Conservation (phyloP, 1,140 invertebrate species). For the Nilaparvata lugens region DNA sequence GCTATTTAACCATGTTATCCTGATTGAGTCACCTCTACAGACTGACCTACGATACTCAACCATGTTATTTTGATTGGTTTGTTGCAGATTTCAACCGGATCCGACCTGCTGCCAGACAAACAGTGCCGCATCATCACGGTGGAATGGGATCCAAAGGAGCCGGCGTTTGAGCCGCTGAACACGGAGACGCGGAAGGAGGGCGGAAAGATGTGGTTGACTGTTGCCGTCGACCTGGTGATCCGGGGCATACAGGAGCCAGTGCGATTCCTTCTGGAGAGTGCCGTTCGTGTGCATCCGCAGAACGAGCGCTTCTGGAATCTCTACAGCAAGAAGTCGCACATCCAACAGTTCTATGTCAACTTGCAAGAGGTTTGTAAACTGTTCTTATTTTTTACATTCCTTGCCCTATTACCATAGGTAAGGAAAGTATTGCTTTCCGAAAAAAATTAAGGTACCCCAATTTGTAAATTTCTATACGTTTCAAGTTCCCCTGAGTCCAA, state of each 20-base stretch:
- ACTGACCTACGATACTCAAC: neutral
- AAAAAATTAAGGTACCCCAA: too few relatives aligned
- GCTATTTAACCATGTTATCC: too few relatives aligned
- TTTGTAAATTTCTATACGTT: too few relatives aligned
- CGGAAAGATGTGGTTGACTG: conserved; percentile 81
- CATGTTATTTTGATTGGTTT: conserved; percentile 9
- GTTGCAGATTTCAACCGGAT: conserved; percentile 40
- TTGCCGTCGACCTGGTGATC: conserved; percentile 94
- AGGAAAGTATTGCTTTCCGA: too few relatives aligned
- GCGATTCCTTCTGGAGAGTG: conserved; percentile 87
- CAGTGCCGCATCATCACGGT: conserved; percentile 56
- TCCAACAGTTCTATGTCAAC: conserved; percentile 81
- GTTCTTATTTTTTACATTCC: too few relatives aligned
- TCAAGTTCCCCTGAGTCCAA: too few relatives aligned
- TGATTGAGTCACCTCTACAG: too few relatives aligned
- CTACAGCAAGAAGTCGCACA: conserved; percentile 67
- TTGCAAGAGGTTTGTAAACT: conserved; percentile 65
- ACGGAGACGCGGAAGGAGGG: conserved; percentile 68
- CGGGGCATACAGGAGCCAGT: conserved; percentile 87
- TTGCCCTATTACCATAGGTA: too few relatives aligned
- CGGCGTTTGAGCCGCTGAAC: conserved; percentile 74
- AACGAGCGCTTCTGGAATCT: conserved; percentile 80
- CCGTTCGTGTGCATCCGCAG: conserved; percentile 76
- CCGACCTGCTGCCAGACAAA: conserved; percentile 38
- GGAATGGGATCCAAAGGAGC: conserved; percentile 78